A percentile compares a stretch with the other conserved stretches of the same genome.
Conservation (phyloP, 2,888 invertebrate species). For the Phasia obesa region DNA sequence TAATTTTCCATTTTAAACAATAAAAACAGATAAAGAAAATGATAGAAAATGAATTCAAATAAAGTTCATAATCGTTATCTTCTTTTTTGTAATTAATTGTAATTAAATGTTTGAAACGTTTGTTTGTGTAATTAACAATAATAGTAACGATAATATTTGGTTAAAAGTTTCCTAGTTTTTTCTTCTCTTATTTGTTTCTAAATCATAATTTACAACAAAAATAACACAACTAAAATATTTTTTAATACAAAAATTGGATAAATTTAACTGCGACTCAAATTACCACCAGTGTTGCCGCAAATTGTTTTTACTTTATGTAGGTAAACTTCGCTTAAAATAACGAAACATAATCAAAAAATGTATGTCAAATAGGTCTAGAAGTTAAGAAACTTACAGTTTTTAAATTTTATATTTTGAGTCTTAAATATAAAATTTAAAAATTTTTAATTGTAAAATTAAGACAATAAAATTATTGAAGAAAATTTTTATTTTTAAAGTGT, state of each 20-base stretch:
- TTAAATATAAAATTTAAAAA: too few species aligned
- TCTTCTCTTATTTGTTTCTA: slow-evolving; percentile 30
- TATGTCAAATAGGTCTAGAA: too few species aligned
- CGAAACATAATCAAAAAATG: too few species aligned
- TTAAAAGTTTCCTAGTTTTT: slow-evolving; percentile 31
- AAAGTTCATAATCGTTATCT: not conserved
- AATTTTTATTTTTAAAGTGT: too few species aligned
- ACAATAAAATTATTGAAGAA: too few species aligned
- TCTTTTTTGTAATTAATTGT: too few species aligned
- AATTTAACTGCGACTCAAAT: slow-evolving; percentile 48
- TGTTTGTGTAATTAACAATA: slow-evolving; percentile 31
- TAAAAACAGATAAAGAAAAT: slow-evolving; percentile 11
- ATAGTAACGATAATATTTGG: slow-evolving; percentile 48
- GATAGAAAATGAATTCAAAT: not conserved
- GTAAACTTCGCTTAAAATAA: too few species aligned
- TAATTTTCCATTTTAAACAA: slow-evolving; percentile 49
- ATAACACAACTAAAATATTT: too few species aligned
- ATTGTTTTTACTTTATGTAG: too few species aligned
- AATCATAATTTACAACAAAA: slow-evolving; percentile 7
- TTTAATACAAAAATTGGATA: slow-evolving; percentile 37
- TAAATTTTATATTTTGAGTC: too few species aligned
- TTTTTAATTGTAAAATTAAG: too few species aligned
- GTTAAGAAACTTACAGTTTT: too few species aligned
- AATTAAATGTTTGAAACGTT: not conserved
- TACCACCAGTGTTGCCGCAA: slow-evolving; percentile 37